phyloP scores from a whole-genome alignment of 2,113 vertebrate species.

The Urocynchramus pylzowi region DNA sequence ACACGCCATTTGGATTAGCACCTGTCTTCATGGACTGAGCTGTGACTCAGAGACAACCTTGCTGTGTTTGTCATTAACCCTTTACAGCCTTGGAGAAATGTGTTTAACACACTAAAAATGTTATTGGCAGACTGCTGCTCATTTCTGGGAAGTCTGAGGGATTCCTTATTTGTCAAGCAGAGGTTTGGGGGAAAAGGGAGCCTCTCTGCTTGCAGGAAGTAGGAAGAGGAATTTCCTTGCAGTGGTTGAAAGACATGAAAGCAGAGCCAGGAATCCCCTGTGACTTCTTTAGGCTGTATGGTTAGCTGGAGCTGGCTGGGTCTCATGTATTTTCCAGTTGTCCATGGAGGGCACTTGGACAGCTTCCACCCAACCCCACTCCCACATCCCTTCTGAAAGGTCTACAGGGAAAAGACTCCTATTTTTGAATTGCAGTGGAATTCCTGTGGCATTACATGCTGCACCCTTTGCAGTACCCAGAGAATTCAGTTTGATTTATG shows the following conservation, averaged over 20 bases:
- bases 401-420: conserved; percentile 51
- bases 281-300: conserved; percentile 37
- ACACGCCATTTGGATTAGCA: neutral
- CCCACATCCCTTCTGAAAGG: conserved; percentile 21
- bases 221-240: conserved; percentile 23
- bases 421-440: conserved; percentile 59
- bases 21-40: neutral
- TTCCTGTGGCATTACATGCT: conserved; percentile 31
- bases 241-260: conserved; percentile 15
- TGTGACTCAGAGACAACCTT: neutral
- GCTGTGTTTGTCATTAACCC: neutral
- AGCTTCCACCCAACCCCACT: conserved; percentile 24
- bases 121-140: neutral
- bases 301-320: conserved; percentile 5
- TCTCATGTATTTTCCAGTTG: conserved; percentile 43
- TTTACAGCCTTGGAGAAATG: neutral
- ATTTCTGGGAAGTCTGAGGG: neutral
- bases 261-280: neutral
- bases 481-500: neutral
- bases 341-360: conserved; percentile 36
- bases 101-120: neutral
- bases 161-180: neutral
- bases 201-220: neutral
- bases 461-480: conserved; percentile 6
- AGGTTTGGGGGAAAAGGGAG: neutral